A percentile compares a stretch with the other conserved stretches of the same genome.
These are phyloP conservation scores for Helicoverpa zea DNA, from an alignment of 1,140 invertebrate genomes.

Conservation along the genomic window DNA sequence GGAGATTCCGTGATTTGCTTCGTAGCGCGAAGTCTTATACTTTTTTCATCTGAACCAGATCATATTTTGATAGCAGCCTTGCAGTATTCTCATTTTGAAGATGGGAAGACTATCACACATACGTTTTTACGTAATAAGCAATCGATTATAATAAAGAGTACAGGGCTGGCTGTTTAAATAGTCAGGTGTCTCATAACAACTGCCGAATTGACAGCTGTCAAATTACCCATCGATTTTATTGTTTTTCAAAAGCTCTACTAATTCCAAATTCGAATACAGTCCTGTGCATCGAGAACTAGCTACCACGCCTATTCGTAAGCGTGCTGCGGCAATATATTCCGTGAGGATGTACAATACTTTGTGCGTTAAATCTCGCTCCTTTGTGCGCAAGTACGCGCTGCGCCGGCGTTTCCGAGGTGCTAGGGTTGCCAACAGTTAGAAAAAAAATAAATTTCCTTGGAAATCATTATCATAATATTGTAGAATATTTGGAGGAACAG, in stretches of 20 bases:
- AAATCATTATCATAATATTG: neutral
- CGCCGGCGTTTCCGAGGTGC: constrained; percentile 35
- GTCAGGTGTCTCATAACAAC: too few species aligned
- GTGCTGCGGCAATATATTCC: constrained; percentile 63
- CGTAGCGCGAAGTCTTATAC: too few species aligned
- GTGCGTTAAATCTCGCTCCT: constrained; percentile 56
- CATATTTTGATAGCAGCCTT: too few species aligned
- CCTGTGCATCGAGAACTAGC: constrained; percentile 55
- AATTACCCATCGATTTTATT: neutral
- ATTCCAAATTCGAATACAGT: constrained; percentile 51
- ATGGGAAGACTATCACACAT: too few species aligned
- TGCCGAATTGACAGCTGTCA: neutral
- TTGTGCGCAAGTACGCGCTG: constrained; percentile 52
- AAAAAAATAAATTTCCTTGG: constrained; percentile 2
- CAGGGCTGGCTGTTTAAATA: too few species aligned
- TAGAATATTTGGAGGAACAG: too few species aligned
- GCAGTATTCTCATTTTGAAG: too few species aligned
- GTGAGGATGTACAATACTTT: constrained; percentile 62
- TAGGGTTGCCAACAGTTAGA: constrained; percentile 19
- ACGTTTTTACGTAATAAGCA: too few species aligned
- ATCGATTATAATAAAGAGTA: too few species aligned
- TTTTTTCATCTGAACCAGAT: too few species aligned
- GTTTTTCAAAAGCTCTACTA: neutral
- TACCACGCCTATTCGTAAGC: constrained; percentile 63
- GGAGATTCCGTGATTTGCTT: neutral